These are phyloP conservation scores for Glomeris marginata DNA, from an alignment of 2,888 invertebrate genomes.

Conservation along the genomic window DNA sequence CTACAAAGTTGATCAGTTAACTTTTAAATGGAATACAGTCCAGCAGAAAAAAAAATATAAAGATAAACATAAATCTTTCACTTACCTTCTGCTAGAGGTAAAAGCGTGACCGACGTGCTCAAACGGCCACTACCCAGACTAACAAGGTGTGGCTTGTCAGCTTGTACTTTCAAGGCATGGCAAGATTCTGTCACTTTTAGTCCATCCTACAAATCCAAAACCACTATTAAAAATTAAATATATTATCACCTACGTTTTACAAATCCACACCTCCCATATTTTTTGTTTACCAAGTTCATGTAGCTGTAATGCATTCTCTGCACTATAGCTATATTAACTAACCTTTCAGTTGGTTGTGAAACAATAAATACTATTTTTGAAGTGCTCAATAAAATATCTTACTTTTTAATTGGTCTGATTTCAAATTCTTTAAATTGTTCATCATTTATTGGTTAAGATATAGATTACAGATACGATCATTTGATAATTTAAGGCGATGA, in stretches of 20 bases:
- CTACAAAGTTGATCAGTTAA: slow-evolving; percentile 33
- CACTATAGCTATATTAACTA: too few relatives aligned
- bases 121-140: slow-evolving; percentile 78
- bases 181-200: slow-evolving; percentile 24
- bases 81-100: slow-evolving; percentile 75
- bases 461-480: too few relatives aligned
- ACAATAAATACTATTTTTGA: too few relatives aligned
- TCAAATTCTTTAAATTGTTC: too few relatives aligned
- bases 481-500: too few relatives aligned
- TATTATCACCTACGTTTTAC: neutral
- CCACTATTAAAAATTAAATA: neutral
- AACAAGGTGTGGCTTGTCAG: slow-evolving; percentile 77
- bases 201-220: slow-evolving; percentile 16
- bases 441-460: too few relatives aligned
- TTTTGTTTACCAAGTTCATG: too few relatives aligned
- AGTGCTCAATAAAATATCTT: too few relatives aligned
- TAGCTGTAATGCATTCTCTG: too few relatives aligned
- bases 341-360: too few relatives aligned
- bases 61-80: slow-evolving; percentile 10
- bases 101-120: slow-evolving; percentile 80
- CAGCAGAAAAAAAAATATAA: slow-evolving; percentile 23
- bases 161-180: slow-evolving; percentile 45
- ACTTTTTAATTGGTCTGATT: too few relatives aligned
- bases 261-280: too few relatives aligned
- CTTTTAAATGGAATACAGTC: neutral